Evolutionary conservation across 2,888 invertebrate genomes (phyloP), one percentile per base, ranked within the genome.

Genomic region (Patella pellucida): DNA sequence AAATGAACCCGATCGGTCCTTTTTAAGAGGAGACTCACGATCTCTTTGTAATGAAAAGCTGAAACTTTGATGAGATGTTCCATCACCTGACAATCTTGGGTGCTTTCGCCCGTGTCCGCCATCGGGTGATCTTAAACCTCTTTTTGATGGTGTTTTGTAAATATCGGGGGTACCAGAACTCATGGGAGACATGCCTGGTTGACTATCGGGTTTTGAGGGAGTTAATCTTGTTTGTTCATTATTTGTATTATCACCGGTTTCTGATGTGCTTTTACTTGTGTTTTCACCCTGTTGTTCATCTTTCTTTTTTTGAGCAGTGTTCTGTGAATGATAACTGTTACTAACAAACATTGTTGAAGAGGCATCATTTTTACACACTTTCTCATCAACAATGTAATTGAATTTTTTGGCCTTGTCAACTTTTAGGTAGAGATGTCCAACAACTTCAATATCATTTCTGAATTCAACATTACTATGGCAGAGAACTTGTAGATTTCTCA

Each of bases 321-420:
- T 62, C 19, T 23, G 23, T 19, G 62, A 62, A 62, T 62, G 62
- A 62, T 62, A 62, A 62, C 62, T 62, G 23, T 62, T 62, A 62
- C 62, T 62, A 19, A 62, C 62, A 23, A 62, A 62, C 62, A 62
- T 62, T 62, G 62, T 62, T 23, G 62, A 62, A 19, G 62, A 62
- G 7, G 62, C 62, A 62, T 62, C 62, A 62, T 62, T 62, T 62
- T 62, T 62, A 62, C 62, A 62, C 62, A 62, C 62, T 62, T 62
- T 62, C 23, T 62, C 62, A 62, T 62, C 62, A 11, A 62, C 62
- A 62, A 62, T 62, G 5, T 62, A 62, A 62, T 62, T 62, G 11
- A 62, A 62, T 62, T 62, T 62, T 23, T 62, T 62, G 2, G 19
- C 19, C 23, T 23, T 62, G 14, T 62, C 62, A 62, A 62, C 62